Base-by-base conservation (phyloP, 2,888 invertebrate species). In the Drymonia ruficornis region DNA sequence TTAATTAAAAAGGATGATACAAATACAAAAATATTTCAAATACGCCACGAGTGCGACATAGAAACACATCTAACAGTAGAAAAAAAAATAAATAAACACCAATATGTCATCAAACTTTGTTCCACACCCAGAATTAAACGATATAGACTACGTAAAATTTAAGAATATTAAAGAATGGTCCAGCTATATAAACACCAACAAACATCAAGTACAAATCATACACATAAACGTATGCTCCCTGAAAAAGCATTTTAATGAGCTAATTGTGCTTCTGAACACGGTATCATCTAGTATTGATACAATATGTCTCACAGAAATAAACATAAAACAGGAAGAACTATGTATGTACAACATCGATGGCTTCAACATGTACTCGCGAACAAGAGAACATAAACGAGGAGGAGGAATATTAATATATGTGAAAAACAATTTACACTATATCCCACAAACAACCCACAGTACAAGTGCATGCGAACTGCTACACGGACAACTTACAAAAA, bases 271-370 rank as follows among this genome's bases (percentile, higher is more conserved):
- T 0, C 16, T 50, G 11, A n/a, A 50, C 8, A 11, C 1, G 2
- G 4, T 28, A 0, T 1, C 43, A 15, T 2, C 29, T 12, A 29
- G 29, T 1, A 16, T 50, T 1, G 50, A 50, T 50, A 31, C 31
- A 1, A n/a, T 50, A 18, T 50, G 50, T 43, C 43, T 50, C 12
- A 43, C 50, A 13, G 50, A 50, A 43, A 50, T 50, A 16, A 50
- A 50, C 31, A 43, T 50, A 6, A 50, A 29, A 18, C 13, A 50
- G 7, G 42, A 42, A 15, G 50, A 50, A 43, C 2, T 50, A 9
- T 18, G 8, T 13, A 29, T 31, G 18, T 50, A 31, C 19, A 18
- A 9, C 3, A 31, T 50, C 7, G 43, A 42, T 43, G 50, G 50
- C 15, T 50, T 3, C 31, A 43, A 50, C 36, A 31, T 31, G 8